Evolutionary conservation across 2,888 invertebrate species (phyloP), one percentile per base, ranked within the genome.

Genomic region (Lasius fuliginosus): DNA sequence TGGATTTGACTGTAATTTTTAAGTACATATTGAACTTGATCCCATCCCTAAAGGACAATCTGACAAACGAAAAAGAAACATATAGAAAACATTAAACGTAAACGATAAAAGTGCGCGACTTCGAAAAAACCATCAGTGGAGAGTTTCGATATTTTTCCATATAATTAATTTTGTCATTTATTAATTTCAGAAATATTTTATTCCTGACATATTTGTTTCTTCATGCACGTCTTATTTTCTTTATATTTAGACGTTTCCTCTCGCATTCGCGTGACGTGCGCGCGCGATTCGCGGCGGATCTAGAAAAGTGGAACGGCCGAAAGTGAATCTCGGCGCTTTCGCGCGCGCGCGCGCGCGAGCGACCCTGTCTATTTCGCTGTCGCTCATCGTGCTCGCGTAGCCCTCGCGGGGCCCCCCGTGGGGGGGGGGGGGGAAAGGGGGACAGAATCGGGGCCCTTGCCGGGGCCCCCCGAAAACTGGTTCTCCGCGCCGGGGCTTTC

Each of bases 391-490:
- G 40, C 23, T 56, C 33, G 33, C 18, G 49, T 49, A n/a, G 33
- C 27, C 23, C 65, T n/a, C n/a, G 53, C 40, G 8, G 30, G 46
- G 27, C 12, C 46, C 12, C 33, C 11, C 75, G 82, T 71, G 71
- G 11, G 3, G 0, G 0, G 23, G 4, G 4, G 0, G 11, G n/a
- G n/a, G n/a, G n/a, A n/a, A n/a, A 11, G 12, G n/a, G 33, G 33
- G 56, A 36, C 46, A 15, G 85, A 86, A 83, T 83, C 85, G 40
- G 15, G 84, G 88, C 86, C 88, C 87, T 89, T 84, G 85, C 77
- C 71, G 86, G 84, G 86, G 84, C 79, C 23, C 53, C 64, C 89
- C 90, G 83, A 89, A 90, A 90, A 90, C 90, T 90, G 90, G 90
- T 90, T 90, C 49, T 53, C 90, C 87, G 71, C 36, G 33, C 46